These are phyloP conservation scores for Gephyroberyx darwinii DNA, from an alignment of 2,797 vertebrate genomes.

Conservation along the genomic window DNA sequence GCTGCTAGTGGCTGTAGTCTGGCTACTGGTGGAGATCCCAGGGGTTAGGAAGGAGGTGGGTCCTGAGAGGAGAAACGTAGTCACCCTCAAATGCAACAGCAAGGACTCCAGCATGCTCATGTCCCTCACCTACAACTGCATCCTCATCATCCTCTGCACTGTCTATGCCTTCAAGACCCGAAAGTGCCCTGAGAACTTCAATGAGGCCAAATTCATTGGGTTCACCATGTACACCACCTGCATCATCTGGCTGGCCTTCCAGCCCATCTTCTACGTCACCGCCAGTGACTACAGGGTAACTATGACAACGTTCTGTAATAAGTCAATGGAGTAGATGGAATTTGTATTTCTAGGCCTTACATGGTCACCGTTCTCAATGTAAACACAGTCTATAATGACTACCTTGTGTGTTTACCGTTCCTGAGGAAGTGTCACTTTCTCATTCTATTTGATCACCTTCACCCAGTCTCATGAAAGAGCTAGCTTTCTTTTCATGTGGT, in stretches of 20 bases:
- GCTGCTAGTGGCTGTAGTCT: conserved; percentile 90
- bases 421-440: conserved; percentile 52
- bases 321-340: conserved; percentile 9
- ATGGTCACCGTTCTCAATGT: conserved; percentile 21
- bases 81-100: conserved; percentile 96
- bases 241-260: conserved; percentile 99
- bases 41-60: conserved; percentile 94
- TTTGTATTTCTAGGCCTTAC: conserved; percentile 16
- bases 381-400: conserved; percentile 53
- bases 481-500: conserved; percentile 59
- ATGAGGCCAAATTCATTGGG: conserved; percentile 98
- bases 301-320: not conserved
- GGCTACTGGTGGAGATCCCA: conserved; percentile 93
- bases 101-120: conserved; percentile 95
- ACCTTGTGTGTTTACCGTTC: conserved; percentile 44
- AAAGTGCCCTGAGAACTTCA: conserved; percentile 99
- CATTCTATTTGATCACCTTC: conserved; percentile 73
- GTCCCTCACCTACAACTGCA: conserved; percentile 94
- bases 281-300: conserved; percentile 98
- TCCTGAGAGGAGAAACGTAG: conserved; percentile 91
- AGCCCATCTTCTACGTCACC: conserved; percentile 99
- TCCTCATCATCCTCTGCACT: conserved; percentile 97
- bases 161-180: conserved; percentile 99
- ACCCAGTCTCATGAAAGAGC: conserved; percentile 53
- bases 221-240: conserved; percentile 99